Base-by-base conservation (phyloP, 2,888 invertebrate species). In the Cryptocephalus moraei region DNA sequence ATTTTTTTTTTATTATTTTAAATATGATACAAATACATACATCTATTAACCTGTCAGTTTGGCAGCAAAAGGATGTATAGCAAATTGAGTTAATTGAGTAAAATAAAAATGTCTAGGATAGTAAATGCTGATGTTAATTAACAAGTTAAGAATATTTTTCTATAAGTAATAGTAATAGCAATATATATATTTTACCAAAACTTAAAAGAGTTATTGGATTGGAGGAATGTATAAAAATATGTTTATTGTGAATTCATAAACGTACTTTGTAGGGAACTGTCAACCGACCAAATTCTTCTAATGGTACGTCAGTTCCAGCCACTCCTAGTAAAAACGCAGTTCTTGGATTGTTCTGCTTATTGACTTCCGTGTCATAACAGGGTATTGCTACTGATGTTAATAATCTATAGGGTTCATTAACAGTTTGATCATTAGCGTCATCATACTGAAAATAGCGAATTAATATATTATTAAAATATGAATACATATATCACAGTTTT, bases 321-420 rank as follows among this genome's bases (percentile, higher is more conserved):
- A 99, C 94, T 0, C 99, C 99, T 32, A 97, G 75, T 43, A 99
- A 73, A 59, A 85, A 81, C 0, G 92, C 90, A 9, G 71, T 71
- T 55, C 78, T 75, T 9, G 80, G 79, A 61, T 77, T 61, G 49
- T 78, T 75, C 54, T 74, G 70, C 44, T 72, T 69, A 51, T 80
- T 80, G 53, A 74, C 76, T 59, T 80, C 82, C 48, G 78, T 80
- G 71, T 94, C 88, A 65, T 91, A 94, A 1, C 93, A 92, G 0
- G 96, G 95, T 32, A 91, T 87, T 8, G 94, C 88, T 14, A 93
- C 91, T 0, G 95, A 91, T 38, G 91, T 92, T 72, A 94, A 82
- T 50, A 94, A 73, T 49, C 89, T 80, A 55, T 77, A 80, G 33
- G 75, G 74, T 56, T 72, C 66, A 42, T 67, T 65, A 49, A 59